phyloP scores from a whole-genome alignment of 2,888 invertebrate genomes.

The Aporophyla lueneburgensis region DNA sequence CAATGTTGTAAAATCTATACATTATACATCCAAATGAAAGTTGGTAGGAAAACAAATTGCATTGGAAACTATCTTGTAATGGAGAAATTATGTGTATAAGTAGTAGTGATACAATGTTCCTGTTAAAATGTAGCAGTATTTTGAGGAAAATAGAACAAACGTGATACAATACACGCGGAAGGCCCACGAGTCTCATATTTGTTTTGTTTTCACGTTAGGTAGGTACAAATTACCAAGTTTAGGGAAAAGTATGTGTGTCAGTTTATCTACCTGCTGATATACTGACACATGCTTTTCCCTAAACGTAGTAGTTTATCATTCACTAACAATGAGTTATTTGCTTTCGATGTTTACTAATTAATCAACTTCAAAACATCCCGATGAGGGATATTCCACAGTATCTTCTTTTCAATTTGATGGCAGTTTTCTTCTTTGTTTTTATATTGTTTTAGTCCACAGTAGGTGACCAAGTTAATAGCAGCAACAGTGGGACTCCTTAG shows the following conservation, averaged over 20 bases:
- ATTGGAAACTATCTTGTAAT: neutral
- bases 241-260: no score
- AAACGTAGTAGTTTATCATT: neutral
- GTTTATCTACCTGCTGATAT: neutral
- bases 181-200: neutral
- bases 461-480: neutral
- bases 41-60: neutral
- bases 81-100: neutral
- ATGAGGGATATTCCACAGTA: neutral
- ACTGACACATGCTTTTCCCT: neutral
- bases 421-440: neutral
- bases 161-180: neutral
- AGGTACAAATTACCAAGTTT: neutral
- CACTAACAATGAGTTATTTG: neutral
- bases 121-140: neutral
- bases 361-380: neutral
- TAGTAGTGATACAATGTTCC: neutral
- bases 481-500: neutral
- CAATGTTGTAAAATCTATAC: no score
- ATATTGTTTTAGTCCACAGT: neutral
- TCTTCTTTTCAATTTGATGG: neutral
- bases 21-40: neutral
- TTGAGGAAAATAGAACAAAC: slow-evolving; percentile 1
- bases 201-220: neutral
- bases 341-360: neutral